Evolutionary conservation across 1,140 invertebrate genomes (phyloP).

Genomic region (Zaprionus tsacasi): DNA sequence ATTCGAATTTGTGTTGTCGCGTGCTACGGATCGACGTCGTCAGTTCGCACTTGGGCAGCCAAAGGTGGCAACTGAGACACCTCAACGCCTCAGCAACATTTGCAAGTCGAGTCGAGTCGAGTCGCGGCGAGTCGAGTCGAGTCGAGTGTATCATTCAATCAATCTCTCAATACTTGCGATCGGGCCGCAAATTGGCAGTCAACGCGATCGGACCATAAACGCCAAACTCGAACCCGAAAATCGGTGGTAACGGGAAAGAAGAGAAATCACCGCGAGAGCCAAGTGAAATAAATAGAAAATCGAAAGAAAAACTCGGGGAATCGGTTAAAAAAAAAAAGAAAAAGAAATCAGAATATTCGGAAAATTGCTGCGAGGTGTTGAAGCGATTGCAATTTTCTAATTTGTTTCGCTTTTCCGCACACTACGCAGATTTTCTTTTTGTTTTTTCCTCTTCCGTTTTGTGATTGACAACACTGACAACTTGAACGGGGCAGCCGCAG

Average conservation of each 20-base stretch:
- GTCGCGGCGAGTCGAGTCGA: neutral
- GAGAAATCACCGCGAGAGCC: slow-evolving; percentile 8
- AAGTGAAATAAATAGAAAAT: slow-evolving; percentile 16
- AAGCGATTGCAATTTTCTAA: slow-evolving; percentile 37
- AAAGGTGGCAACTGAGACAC: slow-evolving; percentile 74
- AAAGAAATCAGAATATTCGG: neutral
- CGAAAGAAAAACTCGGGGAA: neutral
- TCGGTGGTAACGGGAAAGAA: slow-evolving; percentile 14
- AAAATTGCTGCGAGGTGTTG: slow-evolving; percentile 44
- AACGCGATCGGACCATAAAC: slow-evolving; percentile 66
- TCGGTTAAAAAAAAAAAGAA: neutral
- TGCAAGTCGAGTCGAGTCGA: slow-evolving; percentile 18
- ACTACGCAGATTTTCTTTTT: neutral
- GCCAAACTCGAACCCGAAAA: slow-evolving; percentile 27
- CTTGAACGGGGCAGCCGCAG: slow-evolving; percentile 31
- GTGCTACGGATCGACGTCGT: slow-evolving; percentile 31
- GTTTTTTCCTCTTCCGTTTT: slow-evolving; percentile 8
- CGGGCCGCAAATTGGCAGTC: slow-evolving; percentile 47
- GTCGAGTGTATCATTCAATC: slow-evolving; percentile 54
- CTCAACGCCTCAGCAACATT: slow-evolving; percentile 59
- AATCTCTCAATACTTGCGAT: slow-evolving; percentile 30
- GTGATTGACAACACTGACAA: slow-evolving; percentile 46
- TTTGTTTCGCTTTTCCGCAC: slow-evolving; percentile 3
- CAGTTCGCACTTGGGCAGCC: slow-evolving; percentile 66
- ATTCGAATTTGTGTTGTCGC: slow-evolving; percentile 2